Percentiles rank a stretch among this genome's conserved stretches.
Conservation (phyloP, 2,797 vertebrate genomes). For the Lates japonicus region DNA sequence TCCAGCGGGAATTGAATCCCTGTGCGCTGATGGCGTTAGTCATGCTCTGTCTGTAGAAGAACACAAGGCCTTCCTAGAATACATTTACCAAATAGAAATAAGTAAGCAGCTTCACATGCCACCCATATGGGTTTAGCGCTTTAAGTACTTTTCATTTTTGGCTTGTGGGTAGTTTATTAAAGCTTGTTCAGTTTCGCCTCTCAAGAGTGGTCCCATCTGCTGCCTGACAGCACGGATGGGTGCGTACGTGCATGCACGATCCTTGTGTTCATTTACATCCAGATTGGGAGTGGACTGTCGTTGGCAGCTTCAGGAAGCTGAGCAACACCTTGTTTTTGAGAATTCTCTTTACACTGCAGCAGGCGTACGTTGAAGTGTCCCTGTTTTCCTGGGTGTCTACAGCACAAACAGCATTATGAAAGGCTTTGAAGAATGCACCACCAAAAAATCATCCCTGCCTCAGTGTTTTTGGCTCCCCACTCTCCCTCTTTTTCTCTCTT, state of each 20-base stretch:
- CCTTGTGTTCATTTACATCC: slow-evolving; percentile 48
- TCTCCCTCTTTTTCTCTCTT: slow-evolving; percentile 25
- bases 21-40: slow-evolving; percentile 25
- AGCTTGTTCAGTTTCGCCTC: slow-evolving; percentile 60
- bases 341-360: slow-evolving; percentile 41
- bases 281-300: slow-evolving; percentile 50
- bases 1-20: slow-evolving; percentile 30
- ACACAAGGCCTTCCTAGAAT: slow-evolving; percentile 37
- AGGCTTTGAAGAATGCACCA: slow-evolving; percentile 52
- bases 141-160: slow-evolving; percentile 59
- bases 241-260: slow-evolving; percentile 30
- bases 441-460: slow-evolving; percentile 41
- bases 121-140: slow-evolving; percentile 41
- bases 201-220: slow-evolving; percentile 70
- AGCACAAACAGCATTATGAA: slow-evolving; percentile 44
- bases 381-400: slow-evolving; percentile 42
- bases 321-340: slow-evolving; percentile 37
- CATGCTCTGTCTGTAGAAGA: slow-evolving; percentile 29
- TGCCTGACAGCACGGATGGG: slow-evolving; percentile 57
- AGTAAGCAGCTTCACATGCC: slow-evolving; percentile 27
- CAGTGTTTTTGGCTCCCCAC: slow-evolving; percentile 29
- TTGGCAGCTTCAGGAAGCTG: slow-evolving; percentile 45
- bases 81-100: slow-evolving; percentile 40
- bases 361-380: slow-evolving; percentile 48
- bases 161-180: slow-evolving; percentile 65